Evolutionary conservation across 2,888 invertebrate species (phyloP), one percentile per base, ranked within the genome.

Genomic region (Ferrisia virgata): DNA sequence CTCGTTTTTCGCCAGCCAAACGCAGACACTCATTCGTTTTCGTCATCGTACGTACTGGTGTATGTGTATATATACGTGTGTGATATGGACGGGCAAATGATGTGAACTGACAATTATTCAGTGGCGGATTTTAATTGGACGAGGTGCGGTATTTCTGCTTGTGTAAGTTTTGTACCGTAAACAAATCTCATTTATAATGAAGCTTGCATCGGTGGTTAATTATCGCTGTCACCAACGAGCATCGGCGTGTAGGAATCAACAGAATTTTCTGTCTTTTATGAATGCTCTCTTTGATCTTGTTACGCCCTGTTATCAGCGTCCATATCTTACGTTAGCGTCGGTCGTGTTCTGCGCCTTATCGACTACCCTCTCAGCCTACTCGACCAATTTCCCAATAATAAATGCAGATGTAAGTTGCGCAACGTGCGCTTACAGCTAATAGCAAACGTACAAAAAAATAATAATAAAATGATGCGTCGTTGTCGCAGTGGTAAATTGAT

Each of bases 71-170:
- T 28, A 18, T 39, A 11, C 22, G 25, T 28, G 36, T 39, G 22
- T 39, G 25, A 9, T 40, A 33, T 36, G 43, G 47, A 79, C 72
- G 31, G 31, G 79, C 79, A 79, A 79, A 79, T 79, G 79, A 79
- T 79, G 43, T 40, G 79, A 79, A 43, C 79, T 43, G 79, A 79
- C 79, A 40, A 79, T 79, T 43, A 79, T 43, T 47, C 40, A 22
- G 47, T 79, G 79, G 79, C 79, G 79, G 47, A 31, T 47, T 79
- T 79, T 79, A 79, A 79, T 79, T 79, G 79, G 79, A 79, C 47
- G 47, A 79, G 39, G 79, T 79, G 40, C 79, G 40, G 40, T 47
- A 39, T 22, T 39, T 22, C 78, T 78, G 78, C 39, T 43, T 47
- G 43, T 47, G 43, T 47, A 79, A 40, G 43, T 79, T 79, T 79